Evolutionary conservation across 23 tunicate species (phyloP).

Genomic region (Corella eumyota): DNA sequence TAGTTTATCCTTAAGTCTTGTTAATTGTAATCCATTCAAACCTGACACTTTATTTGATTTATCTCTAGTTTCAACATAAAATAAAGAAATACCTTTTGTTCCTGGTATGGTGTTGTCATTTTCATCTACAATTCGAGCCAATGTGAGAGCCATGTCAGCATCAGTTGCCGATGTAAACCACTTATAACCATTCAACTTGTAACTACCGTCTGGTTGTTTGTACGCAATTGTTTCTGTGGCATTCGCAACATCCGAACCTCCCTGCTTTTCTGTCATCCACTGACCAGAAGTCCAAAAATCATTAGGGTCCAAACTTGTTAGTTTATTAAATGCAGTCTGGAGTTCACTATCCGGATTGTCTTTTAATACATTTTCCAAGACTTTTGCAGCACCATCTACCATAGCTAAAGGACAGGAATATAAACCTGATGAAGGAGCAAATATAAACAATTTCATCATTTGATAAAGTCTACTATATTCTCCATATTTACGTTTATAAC

Average conservation of each 20-base stretch:
- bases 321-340: neutral
- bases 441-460: constrained; percentile 71
- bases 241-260: constrained; percentile 92
- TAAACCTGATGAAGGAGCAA: constrained; percentile 74
- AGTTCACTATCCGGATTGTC: neutral
- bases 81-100: constrained; percentile 68
- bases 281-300: constrained; percentile 97
- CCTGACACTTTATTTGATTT: constrained; percentile 25
- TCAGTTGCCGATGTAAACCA: constrained; percentile 97
- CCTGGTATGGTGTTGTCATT: constrained; percentile 50
- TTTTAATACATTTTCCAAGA: constrained; percentile 31
- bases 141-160: constrained; percentile 72
- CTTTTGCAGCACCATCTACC: constrained; percentile 95
- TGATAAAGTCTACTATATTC: constrained; percentile 72
- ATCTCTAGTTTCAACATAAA: constrained; percentile 65
- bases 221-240: constrained; percentile 67
- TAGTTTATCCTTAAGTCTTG: constrained; percentile 66
- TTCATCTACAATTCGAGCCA: constrained; percentile 73
- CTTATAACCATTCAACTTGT: constrained; percentile 67
- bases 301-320: constrained; percentile 32
- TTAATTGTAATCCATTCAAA: constrained; percentile 64
- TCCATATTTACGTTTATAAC: constrained; percentile 68
- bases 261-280: constrained; percentile 93
- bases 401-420: constrained; percentile 95
- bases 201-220: constrained; percentile 44